Evolutionary conservation across 2,797 vertebrate genomes (phyloP), one percentile per base, ranked within the genome.

Genomic region (Triplophysa yarkandensis): DNA sequence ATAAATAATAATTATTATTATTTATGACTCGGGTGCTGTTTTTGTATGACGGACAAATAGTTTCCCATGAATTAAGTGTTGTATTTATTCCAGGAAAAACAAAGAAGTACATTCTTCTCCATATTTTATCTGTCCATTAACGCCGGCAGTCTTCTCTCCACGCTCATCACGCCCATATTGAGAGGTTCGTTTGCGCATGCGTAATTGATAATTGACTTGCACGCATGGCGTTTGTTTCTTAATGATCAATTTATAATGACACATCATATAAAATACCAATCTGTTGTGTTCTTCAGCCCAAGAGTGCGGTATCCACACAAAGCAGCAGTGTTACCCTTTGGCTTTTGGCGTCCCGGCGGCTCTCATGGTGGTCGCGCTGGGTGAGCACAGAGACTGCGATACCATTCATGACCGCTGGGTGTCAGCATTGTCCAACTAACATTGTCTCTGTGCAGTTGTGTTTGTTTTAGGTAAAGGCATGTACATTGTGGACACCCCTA

Each of bases 111-210:
- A 32, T 99, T 98, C 89, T 99, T 99, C 85, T 98, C 97, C 82
- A 94, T 98, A 80, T 98, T 97, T 88, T 98, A 98, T 82, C 84
- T 98, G 86, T 90, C 95, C 73, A 94, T 99, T 85, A 98, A 98
- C n/a, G 94, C 94, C 43, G 97, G 97, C 82, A 98, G 96, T 76
- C 91, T 99, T 69, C 58, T 99, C 19, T 98, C 97, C 73, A 98
- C 96, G 0, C 25, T 99, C 84, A 86, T 98, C 86, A 98, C 97
- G 0, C 96, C 97, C 70, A 89, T 90, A 27, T 91, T 99, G 79
- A 92, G 94, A 97, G 93, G 97, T 96, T 19, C 55, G 81, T 80
- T 73, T 39, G 34, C 11, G 14, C 0, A 30, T 30, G 28, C 25
- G 16, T 36, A 16, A n/a, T 34, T 2, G 8, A 65, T 14, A n/a